A percentile compares a stretch with the other conserved stretches of the same genome.
Conservation (phyloP, 2,888 invertebrate species). For the Orthosia cruda region DNA sequence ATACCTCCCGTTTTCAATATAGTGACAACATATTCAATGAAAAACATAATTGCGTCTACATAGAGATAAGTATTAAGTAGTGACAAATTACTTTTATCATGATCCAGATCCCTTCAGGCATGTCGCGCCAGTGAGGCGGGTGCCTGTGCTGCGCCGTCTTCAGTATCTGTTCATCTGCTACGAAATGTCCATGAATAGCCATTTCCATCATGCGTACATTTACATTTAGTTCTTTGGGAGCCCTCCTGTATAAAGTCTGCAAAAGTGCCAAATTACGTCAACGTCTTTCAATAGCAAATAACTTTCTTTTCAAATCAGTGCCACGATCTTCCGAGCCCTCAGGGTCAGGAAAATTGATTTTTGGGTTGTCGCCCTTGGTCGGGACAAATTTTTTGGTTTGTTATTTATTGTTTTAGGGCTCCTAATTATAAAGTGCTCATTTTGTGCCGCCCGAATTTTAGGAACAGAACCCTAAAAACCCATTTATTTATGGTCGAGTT, state of each 20-base stretch:
- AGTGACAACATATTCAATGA: too few relatives aligned
- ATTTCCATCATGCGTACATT: constrained; percentile 91
- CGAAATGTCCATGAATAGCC: constrained; percentile 92
- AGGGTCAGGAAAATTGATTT: too few relatives aligned
- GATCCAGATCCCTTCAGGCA: constrained; percentile 61
- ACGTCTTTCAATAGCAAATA: neutral
- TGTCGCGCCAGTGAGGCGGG: constrained; percentile 65
- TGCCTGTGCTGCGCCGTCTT: constrained; percentile 87
- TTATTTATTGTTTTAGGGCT: too few relatives aligned
- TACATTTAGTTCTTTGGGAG: constrained; percentile 86
- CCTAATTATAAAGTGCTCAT: too few relatives aligned
- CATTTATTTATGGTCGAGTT: too few relatives aligned
- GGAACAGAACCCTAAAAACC: too few relatives aligned
- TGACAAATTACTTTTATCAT: constrained; percentile 77
- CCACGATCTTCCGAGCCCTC: neutral
- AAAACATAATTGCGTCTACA: neutral
- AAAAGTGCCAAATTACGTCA: neutral
- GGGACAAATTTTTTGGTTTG: too few relatives aligned
- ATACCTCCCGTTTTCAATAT: too few relatives aligned
- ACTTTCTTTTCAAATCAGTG: neutral
- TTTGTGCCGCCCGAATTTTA: too few relatives aligned
- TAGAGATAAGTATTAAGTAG: neutral
- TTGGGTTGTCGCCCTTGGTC: too few relatives aligned
- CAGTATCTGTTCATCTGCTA: constrained; percentile 91
- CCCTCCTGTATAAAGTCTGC: constrained; percentile 84